Percentiles rank a stretch among this genome's conserved stretches.
Conservation (phyloP, 2,888 invertebrate genomes). For the Tetramorium bicarinatum region DNA sequence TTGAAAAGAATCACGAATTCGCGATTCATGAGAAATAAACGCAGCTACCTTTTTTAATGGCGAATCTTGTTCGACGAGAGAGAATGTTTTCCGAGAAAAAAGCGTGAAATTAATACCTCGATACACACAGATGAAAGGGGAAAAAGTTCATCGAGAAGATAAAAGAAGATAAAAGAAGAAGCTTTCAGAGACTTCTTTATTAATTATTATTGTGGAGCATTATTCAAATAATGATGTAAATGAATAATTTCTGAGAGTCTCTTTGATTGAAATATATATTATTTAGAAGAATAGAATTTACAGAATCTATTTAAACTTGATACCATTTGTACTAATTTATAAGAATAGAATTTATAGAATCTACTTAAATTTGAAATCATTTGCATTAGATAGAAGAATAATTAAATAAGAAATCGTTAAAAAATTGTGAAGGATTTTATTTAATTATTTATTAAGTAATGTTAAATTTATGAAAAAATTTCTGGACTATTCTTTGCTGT, state of each 20-base stretch:
- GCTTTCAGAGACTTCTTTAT: not conserved
- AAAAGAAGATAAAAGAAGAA: not conserved
- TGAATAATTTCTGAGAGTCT: not conserved
- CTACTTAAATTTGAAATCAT: not conserved
- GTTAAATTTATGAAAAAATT: not conserved
- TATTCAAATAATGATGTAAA: not conserved
- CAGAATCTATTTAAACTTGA: not conserved
- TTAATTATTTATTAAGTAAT: not conserved
- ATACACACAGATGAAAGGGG: not conserved
- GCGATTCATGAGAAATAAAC: conserved; percentile 10
- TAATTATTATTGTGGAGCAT: too few species aligned
- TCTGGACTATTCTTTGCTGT: not conserved
- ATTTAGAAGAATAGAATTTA: not conserved
- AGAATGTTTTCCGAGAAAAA: not conserved
- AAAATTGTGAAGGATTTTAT: not conserved
- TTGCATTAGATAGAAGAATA: not conserved
- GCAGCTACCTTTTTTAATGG: not conserved
- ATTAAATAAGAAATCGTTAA: not conserved
- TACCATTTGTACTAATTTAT: not conserved
- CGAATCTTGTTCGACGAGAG: not conserved
- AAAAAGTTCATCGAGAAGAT: not conserved
- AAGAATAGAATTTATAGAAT: not conserved
- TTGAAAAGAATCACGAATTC: conserved; percentile 30
- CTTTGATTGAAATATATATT: not conserved
- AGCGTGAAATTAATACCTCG: not conserved